These are phyloP conservation scores for Dynastes grantii DNA, from an alignment of 2,888 invertebrate genomes.

Conservation along the genomic window DNA sequence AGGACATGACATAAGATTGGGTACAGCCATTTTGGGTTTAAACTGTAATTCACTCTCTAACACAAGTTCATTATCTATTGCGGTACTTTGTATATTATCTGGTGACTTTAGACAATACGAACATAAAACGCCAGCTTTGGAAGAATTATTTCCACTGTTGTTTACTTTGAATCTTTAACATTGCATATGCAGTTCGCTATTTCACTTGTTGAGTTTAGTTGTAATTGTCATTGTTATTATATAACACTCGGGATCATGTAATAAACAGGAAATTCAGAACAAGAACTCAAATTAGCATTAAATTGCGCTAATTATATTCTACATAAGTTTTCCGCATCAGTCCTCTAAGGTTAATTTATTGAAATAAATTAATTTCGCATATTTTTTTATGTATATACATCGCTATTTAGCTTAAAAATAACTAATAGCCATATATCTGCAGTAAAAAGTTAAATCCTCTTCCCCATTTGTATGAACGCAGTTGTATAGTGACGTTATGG, in stretches of 20 bases:
- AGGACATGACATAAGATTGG: too few relatives aligned
- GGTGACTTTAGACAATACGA: too few relatives aligned
- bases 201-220: too few relatives aligned
- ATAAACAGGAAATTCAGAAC: constrained; percentile 6
- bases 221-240: too few relatives aligned
- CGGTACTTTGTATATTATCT: too few relatives aligned
- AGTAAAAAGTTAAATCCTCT: constrained; percentile 64
- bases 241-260: neutral
- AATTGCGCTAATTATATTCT: neutral
- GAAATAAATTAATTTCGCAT: neutral
- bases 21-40: too few relatives aligned
- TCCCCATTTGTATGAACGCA: constrained; percentile 60
- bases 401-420: neutral
- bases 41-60: too few relatives aligned
- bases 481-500: constrained; percentile 62
- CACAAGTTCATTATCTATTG: too few relatives aligned
- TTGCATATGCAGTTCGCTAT: too few relatives aligned
- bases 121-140: too few relatives aligned
- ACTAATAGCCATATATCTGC: constrained; percentile 63
- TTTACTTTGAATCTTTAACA: too few relatives aligned
- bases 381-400: neutral
- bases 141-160: too few relatives aligned
- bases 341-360: neutral
- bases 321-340: neutral
- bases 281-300: neutral